phyloP scores from a whole-genome alignment of 2,113 vertebrate species.

The Caloenas nicobarica region DNA sequence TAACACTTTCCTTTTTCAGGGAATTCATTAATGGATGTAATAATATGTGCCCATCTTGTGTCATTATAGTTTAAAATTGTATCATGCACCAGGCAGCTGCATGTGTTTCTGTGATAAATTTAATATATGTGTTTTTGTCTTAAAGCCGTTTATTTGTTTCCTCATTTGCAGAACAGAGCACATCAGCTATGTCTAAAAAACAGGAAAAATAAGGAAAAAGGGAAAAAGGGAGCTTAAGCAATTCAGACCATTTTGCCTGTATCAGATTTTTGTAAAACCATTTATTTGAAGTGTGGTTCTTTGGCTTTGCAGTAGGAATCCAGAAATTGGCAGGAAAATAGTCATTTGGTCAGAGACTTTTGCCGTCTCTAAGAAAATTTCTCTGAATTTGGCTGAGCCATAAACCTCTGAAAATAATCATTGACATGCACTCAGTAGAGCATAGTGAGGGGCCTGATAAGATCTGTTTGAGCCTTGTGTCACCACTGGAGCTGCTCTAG shows the following conservation, averaged over 20 bases:
- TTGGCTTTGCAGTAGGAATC: not conserved
- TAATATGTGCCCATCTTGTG: not conserved
- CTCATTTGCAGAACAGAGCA: not conserved
- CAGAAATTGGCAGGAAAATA: not conserved
- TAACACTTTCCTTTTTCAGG: not conserved
- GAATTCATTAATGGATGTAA: not conserved
- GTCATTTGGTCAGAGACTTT: not conserved
- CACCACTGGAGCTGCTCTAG: not conserved
- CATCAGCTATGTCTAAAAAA: not conserved
- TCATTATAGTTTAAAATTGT: not conserved
- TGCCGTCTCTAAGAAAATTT: not conserved
- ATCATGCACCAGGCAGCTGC: not conserved
- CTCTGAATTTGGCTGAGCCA: not conserved
- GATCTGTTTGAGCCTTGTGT: not conserved
- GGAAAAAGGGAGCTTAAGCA: not conserved
- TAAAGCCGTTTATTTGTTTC: not conserved
- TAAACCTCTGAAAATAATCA: not conserved
- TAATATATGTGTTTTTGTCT: not conserved
- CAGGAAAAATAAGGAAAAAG: not conserved
- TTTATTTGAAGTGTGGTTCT: not conserved
- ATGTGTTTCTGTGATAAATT: not conserved
- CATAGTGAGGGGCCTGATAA: not conserved
- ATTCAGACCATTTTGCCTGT: not conserved
- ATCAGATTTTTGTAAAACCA: not conserved
- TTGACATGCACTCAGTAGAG: not conserved